Percentiles rank a stretch among this genome's conserved stretches.
Evolutionary conservation across 2,888 invertebrate species (phyloP).

Genomic region (Apamea epomidion): DNA sequence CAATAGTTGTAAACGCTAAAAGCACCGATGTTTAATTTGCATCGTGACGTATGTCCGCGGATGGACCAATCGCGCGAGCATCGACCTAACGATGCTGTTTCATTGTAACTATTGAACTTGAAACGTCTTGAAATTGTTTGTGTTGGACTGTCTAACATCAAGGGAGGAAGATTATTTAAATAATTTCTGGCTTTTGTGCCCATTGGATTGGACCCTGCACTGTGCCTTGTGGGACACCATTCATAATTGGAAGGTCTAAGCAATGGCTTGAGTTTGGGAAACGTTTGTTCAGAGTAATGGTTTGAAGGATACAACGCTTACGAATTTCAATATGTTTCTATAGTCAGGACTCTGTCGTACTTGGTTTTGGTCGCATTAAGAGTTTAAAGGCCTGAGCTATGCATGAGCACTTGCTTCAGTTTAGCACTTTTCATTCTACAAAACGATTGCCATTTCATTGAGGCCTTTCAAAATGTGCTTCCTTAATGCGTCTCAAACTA

Average conservation of each 20-base stretch:
- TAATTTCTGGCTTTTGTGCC: conserved; percentile 9
- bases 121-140: conserved; percentile 47
- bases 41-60: conserved; percentile 48
- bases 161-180: conserved; percentile 16
- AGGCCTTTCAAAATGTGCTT: neutral
- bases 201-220: conserved; percentile 20
- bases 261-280: conserved; percentile 13
- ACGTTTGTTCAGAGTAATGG: conserved; percentile 3
- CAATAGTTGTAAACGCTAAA: conserved; percentile 44
- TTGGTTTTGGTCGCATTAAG: conserved; percentile 34
- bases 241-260: conserved; percentile 21
- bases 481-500: conserved; percentile 38
- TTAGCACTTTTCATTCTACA: neutral
- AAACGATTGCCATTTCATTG: neutral
- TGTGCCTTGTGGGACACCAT: conserved; percentile 47
- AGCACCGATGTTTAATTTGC: conserved; percentile 56
- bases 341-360: conserved; percentile 31
- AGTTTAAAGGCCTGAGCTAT: neutral
- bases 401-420: neutral
- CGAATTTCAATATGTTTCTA: conserved; percentile 57
- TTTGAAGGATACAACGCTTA: conserved; percentile 39
- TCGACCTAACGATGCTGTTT: conserved; percentile 35
- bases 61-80: conserved; percentile 45
- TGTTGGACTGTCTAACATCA: conserved; percentile 28
- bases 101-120: conserved; percentile 46